Base-by-base conservation (phyloP, 2,797 vertebrate species). In the Sebastes trivittatus region DNA sequence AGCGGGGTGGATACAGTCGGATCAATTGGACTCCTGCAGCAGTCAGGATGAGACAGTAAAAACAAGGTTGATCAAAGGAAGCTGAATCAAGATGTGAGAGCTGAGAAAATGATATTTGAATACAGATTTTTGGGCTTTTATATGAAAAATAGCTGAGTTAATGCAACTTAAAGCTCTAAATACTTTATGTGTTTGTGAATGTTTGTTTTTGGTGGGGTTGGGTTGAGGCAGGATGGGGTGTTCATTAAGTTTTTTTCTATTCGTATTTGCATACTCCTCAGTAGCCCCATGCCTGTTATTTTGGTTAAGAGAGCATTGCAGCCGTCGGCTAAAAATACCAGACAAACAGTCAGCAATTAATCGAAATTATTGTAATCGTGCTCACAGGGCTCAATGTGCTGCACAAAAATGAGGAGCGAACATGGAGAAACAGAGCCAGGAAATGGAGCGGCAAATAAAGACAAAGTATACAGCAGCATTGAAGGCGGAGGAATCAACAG, bases 281-380 rank as follows among this genome's bases (percentile, higher is more conserved):
- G 63, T 32, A 7, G 49, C 22, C 32, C 30, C 14, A 8, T 62
- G 58, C 46, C 30, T 84, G 64, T 79, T 82, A 81, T 78, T 82
- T 77, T 34, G 68, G 61, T 77, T 68, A 66, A 71, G 36, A 72
- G 60, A 76, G 69, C 83, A 77, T 61, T 78, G 46, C 64, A 78
- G 62, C 78, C 73, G 77, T 72, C 30, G 54, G 77, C 77, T 84
- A 64, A 78, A 84, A 85, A 85, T 38, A 27, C 11, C 60, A 66
- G 29, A 49, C 23, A 58, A 77, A 80, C 61, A 77, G 32, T 84
- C 18, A 32, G 69, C 77, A 84, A 77, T 89, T 83, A 85, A 87
- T 88, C 18, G 0, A 77, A 87, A 79, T 75, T 52, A 79, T 91
- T 84, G 38, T 81, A 78, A 86, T 76, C 71, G 49, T 62, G 67